These are phyloP conservation scores for Sesamia inferens DNA, from an alignment of 2,888 invertebrate genomes.

Conservation along the genomic window DNA sequence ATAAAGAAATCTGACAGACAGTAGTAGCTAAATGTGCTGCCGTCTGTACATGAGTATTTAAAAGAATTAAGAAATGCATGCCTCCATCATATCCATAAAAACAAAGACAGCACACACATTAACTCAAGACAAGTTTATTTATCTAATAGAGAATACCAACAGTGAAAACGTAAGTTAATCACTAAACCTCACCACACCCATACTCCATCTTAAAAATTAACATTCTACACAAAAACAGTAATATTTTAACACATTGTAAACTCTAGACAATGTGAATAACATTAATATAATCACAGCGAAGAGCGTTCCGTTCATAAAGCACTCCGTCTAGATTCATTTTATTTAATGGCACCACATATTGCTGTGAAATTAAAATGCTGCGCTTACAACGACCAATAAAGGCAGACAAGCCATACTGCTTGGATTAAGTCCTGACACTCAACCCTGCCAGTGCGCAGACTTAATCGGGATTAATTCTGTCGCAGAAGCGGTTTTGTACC, in stretches of 20 bases:
- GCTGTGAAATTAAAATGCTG: conserved; percentile 58
- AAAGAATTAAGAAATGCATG: too few relatives aligned
- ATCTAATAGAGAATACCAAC: background rate
- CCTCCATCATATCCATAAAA: background rate
- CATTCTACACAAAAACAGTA: conserved; percentile 20
- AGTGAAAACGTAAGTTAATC: background rate
- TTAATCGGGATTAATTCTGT: conserved; percentile 37
- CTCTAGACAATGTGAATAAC: conserved; percentile 43
- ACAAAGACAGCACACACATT: background rate
- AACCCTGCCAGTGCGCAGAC: conserved; percentile 44
- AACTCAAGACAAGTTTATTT: background rate
- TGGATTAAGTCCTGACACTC: conserved; percentile 68
- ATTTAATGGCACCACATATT: conserved; percentile 53
- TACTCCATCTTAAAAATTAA: conserved; percentile 11
- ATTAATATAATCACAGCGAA: conserved; percentile 44
- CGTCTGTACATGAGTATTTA: too few relatives aligned
- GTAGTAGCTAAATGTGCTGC: too few relatives aligned
- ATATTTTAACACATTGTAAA: conserved; percentile 53
- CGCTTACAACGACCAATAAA: conserved; percentile 61
- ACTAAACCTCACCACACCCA: conserved; percentile 11
- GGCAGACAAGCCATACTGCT: conserved; percentile 49
- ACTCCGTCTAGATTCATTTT: conserved; percentile 40
- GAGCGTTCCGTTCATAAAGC: conserved; percentile 44
- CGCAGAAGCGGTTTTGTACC: conserved; percentile 1
- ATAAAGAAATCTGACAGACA: too few relatives aligned